Base-by-base conservation (phyloP, 2,113 vertebrate species). In the Scophthalmus maximus region DNA sequence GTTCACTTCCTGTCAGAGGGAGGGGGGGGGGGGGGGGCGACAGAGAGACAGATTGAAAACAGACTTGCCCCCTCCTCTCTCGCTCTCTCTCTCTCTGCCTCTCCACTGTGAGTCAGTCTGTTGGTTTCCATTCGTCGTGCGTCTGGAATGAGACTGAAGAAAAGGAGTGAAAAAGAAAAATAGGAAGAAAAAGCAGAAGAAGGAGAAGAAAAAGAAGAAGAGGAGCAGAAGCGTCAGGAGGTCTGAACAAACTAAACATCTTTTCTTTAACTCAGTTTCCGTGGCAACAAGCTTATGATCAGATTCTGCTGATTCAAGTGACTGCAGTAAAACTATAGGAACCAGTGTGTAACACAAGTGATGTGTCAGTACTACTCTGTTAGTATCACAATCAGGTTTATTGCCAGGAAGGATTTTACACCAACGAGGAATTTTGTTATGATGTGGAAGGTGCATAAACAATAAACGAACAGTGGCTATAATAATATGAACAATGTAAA, bases 11-110 rank as follows among this genome's bases (percentile, higher is more conserved):
- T 83, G 59, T 65, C 4, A 20, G 51, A 32, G 44, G 27, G 64
- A 18, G 25, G 46, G 25, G n/a, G 51, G 40, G 44, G 27, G 64
- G 22, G 25, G 46, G 25, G 36, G 17, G 36, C 17, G 36, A 40
- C 36, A 62, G 40, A 22, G 65, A 59, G 52, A 29, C 49, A 69
- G 64, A 85, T 83, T 85, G 77, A 83, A 88, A 88, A 88, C 86
- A 85, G 80, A 83, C 74, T 4, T 53, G 17, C 51, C 25, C 61
- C 38, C 49, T 17, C 44, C 32, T n/a, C n/a, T 47, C 52, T 49
- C 20, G 17, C 46, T 27, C 61, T 15, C 55, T 18, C 11, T 22
- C 20, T 70, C 59, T 30, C 27, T n/a, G 23, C 14, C 25, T 5
- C 53, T 53, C 15, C 11, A 20, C 18, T 30, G 32, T 68, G 76